A percentile compares a stretch with the other conserved stretches of the same genome.
Conservation (phyloP, 2,888 invertebrate genomes). For the Dicyrtoma fusca region DNA sequence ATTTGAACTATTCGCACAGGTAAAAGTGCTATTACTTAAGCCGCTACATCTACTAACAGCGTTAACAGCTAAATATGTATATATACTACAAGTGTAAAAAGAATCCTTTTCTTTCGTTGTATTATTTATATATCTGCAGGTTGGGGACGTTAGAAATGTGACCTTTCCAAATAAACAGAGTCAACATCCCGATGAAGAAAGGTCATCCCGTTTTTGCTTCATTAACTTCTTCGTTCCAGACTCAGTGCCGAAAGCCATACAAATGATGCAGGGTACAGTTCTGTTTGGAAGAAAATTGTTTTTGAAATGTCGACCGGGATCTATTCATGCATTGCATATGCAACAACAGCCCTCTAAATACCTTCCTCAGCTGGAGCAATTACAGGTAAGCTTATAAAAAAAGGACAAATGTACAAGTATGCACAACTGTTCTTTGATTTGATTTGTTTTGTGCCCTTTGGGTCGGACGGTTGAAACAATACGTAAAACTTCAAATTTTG, state of each 20-base stretch:
- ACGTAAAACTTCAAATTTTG: too few species aligned
- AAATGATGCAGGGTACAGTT: constrained; percentile 26
- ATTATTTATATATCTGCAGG: not conserved
- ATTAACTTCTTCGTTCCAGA: constrained; percentile 26
- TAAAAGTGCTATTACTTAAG: too few species aligned
- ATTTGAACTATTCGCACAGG: constrained; percentile 32
- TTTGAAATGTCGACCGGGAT: constrained; percentile 21
- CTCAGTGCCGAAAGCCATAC: constrained; percentile 25
- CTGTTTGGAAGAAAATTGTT: constrained; percentile 24
- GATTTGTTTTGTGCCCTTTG: too few species aligned
- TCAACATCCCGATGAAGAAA: constrained; percentile 1
- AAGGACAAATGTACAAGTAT: too few species aligned
- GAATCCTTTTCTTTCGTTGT: not conserved
- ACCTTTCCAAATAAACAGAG: constrained; percentile 16
- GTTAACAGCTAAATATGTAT: too few species aligned
- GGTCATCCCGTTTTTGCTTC: constrained; percentile 17
- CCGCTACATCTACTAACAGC: too few species aligned
- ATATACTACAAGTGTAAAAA: too few species aligned
- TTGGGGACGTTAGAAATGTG: constrained; percentile 24
- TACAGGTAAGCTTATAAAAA: too few species aligned
- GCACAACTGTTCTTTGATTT: too few species aligned
- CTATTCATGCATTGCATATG: constrained; percentile 23
- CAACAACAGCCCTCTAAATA: too few species aligned
- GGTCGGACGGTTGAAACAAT: too few species aligned
- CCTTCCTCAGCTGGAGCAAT: not conserved